Conservation (phyloP, 2,888 invertebrate genomes). For the Tridacna gigas region DNA sequence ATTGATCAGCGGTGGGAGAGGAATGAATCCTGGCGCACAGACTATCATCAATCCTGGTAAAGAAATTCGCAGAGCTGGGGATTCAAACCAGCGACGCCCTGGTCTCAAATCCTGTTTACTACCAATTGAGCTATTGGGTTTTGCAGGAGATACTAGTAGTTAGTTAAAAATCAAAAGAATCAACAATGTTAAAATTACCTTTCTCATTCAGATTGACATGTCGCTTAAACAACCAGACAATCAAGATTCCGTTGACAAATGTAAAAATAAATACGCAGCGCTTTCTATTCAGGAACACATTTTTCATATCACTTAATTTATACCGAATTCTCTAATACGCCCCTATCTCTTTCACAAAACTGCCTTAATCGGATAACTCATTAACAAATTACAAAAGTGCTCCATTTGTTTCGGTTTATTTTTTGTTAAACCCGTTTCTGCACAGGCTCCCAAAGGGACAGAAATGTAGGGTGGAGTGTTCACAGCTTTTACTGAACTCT, state of each 20-base stretch:
- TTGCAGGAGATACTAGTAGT: too few species aligned
- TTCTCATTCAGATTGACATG: not conserved
- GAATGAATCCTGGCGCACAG: too few species aligned
- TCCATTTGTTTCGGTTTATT: conserved; percentile 19
- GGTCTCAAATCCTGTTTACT: too few species aligned
- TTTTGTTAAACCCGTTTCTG: not conserved
- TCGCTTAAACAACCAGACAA: conserved; percentile 22
- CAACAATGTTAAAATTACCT: not conserved
- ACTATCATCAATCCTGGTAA: too few species aligned
- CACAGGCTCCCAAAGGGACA: too few species aligned
- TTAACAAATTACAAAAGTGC: conserved; percentile 24
- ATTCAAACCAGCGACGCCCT: too few species aligned
- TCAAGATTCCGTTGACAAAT: conserved; percentile 22
- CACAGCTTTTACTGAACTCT: too few species aligned
- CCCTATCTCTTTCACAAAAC: conserved; percentile 24
- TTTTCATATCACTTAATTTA: conserved; percentile 28
- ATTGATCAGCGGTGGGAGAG: too few species aligned
- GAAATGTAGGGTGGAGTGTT: too few species aligned
- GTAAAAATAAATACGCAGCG: conserved; percentile 26
- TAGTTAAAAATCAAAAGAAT: too few species aligned
- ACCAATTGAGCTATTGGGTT: too few species aligned
- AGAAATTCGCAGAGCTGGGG: too few species aligned
- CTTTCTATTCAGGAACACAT: conserved; percentile 23
- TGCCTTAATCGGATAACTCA: conserved; percentile 21
- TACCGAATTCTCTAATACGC: conserved; percentile 21